Evolutionary conservation across 2,888 invertebrate genomes (phyloP).

Genomic region (Parnassius apollo): DNA sequence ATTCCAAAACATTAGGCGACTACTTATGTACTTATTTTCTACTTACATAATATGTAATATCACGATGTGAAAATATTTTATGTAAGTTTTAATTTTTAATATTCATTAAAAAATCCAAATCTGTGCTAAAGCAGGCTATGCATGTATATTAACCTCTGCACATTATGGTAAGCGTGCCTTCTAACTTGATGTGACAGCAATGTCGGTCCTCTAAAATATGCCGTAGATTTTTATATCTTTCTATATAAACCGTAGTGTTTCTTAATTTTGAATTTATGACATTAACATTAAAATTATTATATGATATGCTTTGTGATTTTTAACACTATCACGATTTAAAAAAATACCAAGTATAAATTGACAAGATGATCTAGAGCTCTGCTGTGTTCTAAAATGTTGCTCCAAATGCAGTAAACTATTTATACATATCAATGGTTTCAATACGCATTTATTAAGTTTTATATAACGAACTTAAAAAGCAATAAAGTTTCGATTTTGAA

Average conservation of each 20-base stretch:
- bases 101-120: neutral
- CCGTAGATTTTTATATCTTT: slow-evolving; percentile 37
- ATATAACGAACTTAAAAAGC: too few relatives aligned
- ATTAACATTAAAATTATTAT: neutral
- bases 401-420: slow-evolving; percentile 7
- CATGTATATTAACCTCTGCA: slow-evolving; percentile 9
- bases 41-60: too few relatives aligned
- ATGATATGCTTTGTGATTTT: neutral
- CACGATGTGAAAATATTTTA: too few relatives aligned
- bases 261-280: neutral
- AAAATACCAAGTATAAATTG: neutral
- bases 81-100: too few relatives aligned
- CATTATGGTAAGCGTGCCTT: slow-evolving; percentile 27
- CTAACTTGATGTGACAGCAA: slow-evolving; percentile 23
- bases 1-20: too few relatives aligned
- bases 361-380: neutral
- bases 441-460: too few relatives aligned
- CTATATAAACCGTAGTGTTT: slow-evolving; percentile 20
- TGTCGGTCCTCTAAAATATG: slow-evolving; percentile 8
- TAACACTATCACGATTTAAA: neutral
- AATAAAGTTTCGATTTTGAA: too few relatives aligned
- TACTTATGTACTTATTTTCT: too few relatives aligned
- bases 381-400: neutral
- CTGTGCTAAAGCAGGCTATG: slow-evolving; percentile 13
- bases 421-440: slow-evolving; percentile 11